These are phyloP conservation scores for Andrena fulva DNA, from an alignment of 2,888 invertebrate genomes.

Conservation along the genomic window DNA sequence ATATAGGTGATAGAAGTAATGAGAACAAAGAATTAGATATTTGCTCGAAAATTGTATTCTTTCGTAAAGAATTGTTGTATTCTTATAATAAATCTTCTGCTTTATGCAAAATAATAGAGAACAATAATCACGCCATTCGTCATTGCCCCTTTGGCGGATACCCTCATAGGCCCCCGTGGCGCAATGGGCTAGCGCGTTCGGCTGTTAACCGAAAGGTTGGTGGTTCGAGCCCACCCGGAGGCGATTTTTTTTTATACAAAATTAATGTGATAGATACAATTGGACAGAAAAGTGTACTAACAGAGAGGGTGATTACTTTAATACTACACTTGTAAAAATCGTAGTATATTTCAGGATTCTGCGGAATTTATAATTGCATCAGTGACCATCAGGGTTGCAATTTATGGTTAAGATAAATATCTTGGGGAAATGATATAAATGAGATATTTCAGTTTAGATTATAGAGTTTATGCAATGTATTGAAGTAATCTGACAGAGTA, in stretches of 20 bases:
- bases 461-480: not conserved
- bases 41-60: not conserved
- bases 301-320: not conserved
- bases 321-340: not conserved
- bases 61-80: not conserved
- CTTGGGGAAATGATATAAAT: not conserved
- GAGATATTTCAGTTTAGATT: not conserved
- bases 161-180: conserved; percentile 90
- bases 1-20: not conserved
- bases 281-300: not conserved
- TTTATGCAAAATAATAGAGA: not conserved
- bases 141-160: not conserved
- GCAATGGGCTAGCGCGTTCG: conserved; percentile 99
- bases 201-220: conserved; percentile 99
- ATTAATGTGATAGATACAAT: not conserved
- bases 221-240: conserved; percentile 99
- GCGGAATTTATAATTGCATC: not conserved
- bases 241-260: conserved; percentile 85
- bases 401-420: not conserved
- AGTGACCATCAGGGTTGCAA: not conserved
- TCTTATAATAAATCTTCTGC: not conserved
- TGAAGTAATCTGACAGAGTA: not conserved
- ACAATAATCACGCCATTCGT: not conserved
- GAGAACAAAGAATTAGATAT: not conserved
- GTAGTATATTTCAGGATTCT: not conserved